These are phyloP conservation scores for Dynastes grantii DNA, from an alignment of 2,888 invertebrate species.

Conservation along the genomic window DNA sequence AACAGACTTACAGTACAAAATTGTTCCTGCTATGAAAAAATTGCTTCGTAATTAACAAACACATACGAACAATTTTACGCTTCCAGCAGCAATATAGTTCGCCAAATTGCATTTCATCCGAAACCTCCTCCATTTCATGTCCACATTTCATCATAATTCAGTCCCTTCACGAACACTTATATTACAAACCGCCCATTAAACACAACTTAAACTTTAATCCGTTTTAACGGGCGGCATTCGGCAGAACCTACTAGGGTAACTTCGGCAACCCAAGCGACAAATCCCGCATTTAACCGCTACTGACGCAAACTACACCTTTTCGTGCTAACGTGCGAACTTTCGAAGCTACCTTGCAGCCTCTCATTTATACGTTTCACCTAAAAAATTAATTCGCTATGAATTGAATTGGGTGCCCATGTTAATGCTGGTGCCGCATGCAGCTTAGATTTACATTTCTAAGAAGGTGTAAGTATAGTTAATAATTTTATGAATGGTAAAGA, in stretches of 20 bases:
- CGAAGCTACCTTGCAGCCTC: not conserved
- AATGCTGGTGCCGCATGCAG: too few species aligned
- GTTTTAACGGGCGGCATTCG: constrained; percentile 1
- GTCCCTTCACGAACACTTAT: constrained; percentile 2
- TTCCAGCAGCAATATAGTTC: too few species aligned
- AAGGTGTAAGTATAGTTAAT: too few species aligned
- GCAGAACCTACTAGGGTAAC: not conserved
- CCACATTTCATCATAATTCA: not conserved
- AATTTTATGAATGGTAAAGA: too few species aligned
- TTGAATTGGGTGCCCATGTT: too few species aligned
- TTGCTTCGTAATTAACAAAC: too few species aligned
- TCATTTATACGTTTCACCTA: not conserved
- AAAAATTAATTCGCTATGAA: too few species aligned
- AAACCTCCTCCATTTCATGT: not conserved
- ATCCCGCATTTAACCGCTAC: not conserved
- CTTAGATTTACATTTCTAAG: too few species aligned
- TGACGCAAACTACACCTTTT: not conserved
- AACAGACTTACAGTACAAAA: too few species aligned
- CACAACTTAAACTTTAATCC: constrained; percentile 16
- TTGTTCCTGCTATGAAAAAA: too few species aligned
- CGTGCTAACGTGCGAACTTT: not conserved
- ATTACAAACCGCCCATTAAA: constrained; percentile 2
- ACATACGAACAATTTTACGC: too few species aligned
- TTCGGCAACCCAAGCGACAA: not conserved
- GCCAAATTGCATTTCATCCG: not conserved